Conservation (phyloP, 2,888 invertebrate species). For the Byasa hedistus region DNA sequence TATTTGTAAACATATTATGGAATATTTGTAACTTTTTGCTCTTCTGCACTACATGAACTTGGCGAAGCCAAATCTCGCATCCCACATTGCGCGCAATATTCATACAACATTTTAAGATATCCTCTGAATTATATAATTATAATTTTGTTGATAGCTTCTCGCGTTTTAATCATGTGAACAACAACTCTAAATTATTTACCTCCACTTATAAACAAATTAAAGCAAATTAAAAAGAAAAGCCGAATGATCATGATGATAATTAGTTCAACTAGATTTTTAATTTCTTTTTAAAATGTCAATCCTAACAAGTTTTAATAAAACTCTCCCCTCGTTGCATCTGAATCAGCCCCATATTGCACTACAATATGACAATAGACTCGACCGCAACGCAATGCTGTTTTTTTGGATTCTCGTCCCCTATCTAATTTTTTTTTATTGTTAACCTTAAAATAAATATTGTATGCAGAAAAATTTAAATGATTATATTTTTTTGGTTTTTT, state of each 20-base stretch:
- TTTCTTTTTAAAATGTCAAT: not conserved
- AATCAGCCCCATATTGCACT: not conserved
- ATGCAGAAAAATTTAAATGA: too few relatives aligned
- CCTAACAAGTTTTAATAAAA: not conserved
- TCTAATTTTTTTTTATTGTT: too few relatives aligned
- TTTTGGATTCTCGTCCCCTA: too few relatives aligned
- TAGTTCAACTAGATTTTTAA: too few relatives aligned
- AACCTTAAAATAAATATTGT: too few relatives aligned
- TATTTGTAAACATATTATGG: not conserved
- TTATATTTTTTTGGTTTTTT: not conserved
- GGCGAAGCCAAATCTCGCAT: not conserved
- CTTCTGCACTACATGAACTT: not conserved
- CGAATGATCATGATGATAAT: too few relatives aligned
- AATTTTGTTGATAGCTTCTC: too few relatives aligned
- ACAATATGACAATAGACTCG: not conserved
- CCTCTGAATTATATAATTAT: too few relatives aligned
- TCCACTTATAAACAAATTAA: too few relatives aligned
- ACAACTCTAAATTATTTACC: too few relatives aligned
- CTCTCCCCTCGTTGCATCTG: not conserved
- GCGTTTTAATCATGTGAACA: too few relatives aligned
- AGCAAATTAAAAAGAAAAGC: too few relatives aligned
- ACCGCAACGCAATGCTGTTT: not conserved
- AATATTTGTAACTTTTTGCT: not conserved
- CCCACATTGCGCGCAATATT: not conserved
- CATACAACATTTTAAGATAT: not conserved